A percentile compares a stretch with the other conserved stretches of the same genome.
These are phyloP conservation scores for Mycetomoellerius zeteki DNA, from an alignment of 1,140 invertebrate genomes.

Conservation along the genomic window DNA sequence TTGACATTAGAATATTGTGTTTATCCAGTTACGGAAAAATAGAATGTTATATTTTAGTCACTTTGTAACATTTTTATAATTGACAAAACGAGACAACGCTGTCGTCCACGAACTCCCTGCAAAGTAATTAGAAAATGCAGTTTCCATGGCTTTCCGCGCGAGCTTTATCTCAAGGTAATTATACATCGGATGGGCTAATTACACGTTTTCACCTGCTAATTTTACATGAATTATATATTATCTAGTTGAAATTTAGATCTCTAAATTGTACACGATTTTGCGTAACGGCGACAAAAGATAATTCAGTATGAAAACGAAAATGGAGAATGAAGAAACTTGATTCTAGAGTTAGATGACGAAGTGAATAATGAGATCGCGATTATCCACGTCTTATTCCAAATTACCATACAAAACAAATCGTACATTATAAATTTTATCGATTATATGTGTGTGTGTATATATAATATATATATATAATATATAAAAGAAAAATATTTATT, in stretches of 20 bases:
- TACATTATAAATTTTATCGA: not conserved
- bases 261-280: slow-evolving; percentile 16
- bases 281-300: slow-evolving; percentile 3
- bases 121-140: slow-evolving; percentile 39
- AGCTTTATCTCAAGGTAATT: slow-evolving; percentile 51
- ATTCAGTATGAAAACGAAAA: not conserved
- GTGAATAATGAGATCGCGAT: not conserved
- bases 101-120: not conserved
- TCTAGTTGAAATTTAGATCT: slow-evolving; percentile 50
- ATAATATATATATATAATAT: too few relatives aligned
- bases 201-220: slow-evolving; percentile 40
- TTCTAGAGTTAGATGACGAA: not conserved
- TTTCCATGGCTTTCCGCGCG: slow-evolving; percentile 46
- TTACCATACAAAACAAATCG: not conserved
- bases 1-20: not conserved
- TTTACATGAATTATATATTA: slow-evolving; percentile 33
- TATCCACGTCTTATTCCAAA: not conserved
- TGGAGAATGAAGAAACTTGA: not conserved
- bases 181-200: slow-evolving; percentile 40
- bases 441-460: too few relatives aligned
- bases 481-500: slow-evolving; percentile 10
- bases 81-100: slow-evolving; percentile 4
- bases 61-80: slow-evolving; percentile 30
- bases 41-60: slow-evolving; percentile 22
- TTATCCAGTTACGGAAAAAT: not conserved